Base-by-base conservation (phyloP, 2,797 vertebrate genomes). In the Gobio occitaniae region DNA sequence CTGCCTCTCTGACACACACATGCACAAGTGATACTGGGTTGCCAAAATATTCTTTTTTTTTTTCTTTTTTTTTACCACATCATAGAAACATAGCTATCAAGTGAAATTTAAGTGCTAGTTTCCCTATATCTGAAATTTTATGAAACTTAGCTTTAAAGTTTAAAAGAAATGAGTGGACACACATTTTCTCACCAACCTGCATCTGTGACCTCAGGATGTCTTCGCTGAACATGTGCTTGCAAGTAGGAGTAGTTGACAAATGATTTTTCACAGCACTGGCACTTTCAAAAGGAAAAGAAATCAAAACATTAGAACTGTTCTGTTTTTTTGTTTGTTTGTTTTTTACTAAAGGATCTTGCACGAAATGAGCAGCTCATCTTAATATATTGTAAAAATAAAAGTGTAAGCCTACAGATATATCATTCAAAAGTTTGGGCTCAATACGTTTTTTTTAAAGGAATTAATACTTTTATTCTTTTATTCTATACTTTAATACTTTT, bases 181-280 rank as follows among this genome's bases (percentile, higher is more conserved):
- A 6, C n/a, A 80, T 79, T 36, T n/a, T 70, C 16, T 48, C 61
- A 86, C 93, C 90, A 89, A 96, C 95, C 95, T 1, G 75, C 63
- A 59, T 92, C 86, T 0, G 88, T 90, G 32, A 84, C 1, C 59
- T 94, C 93, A 0, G 81, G 6, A 0, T 96, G 95, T 54, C 90
- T 87, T 25, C 90, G 92, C 68, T 93, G 91, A 50, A 94, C 8
- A 3, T 96, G 95, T 61, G 87, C 90, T 89, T 91, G 93, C 80
- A 96, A 90, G 79, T 92, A 95, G 83, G 93, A 93, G 81, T 91
- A 88, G 17, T 93, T 96, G 90, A 94, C 80, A 87, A 96, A 96
- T 3, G 91, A 90, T 91, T 96, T 96, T 69, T 96, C 92, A 86
- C 95, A 96, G 44, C 94, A 86, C 59, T 94, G 95, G 89, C 95